These are phyloP conservation scores for Abscondita cerata DNA, from an alignment of 2,888 invertebrate genomes.

Conservation along the genomic window DNA sequence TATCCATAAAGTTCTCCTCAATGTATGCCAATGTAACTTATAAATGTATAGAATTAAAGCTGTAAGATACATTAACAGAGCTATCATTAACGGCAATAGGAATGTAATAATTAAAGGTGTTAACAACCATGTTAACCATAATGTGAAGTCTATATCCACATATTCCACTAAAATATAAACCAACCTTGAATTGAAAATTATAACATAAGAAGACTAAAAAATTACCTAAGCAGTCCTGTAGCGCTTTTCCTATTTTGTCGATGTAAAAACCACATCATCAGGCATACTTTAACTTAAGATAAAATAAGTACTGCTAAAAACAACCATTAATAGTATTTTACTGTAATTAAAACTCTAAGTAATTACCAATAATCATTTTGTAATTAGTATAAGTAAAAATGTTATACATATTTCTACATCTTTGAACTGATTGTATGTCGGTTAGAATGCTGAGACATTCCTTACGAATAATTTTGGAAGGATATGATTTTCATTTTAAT, in stretches of 20 bases:
- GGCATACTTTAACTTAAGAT: neutral
- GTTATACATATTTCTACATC: too few species aligned
- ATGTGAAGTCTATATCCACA: slow-evolving; percentile 82
- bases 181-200: neutral
- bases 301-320: too few species aligned
- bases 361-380: too few species aligned
- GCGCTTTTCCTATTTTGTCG: neutral
- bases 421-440: too few species aligned
- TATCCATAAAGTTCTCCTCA: slow-evolving; percentile 60
- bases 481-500: too few species aligned
- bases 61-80: slow-evolving; percentile 80
- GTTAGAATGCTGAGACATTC: too few species aligned
- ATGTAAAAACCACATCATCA: neutral
- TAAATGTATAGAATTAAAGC: slow-evolving; percentile 86
- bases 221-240: neutral
- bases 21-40: slow-evolving; percentile 78
- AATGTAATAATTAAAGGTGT: slow-evolving; percentile 86
- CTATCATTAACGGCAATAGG: slow-evolving; percentile 81
- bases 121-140: slow-evolving; percentile 86
- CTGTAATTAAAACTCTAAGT: too few species aligned
- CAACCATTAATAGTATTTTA: too few species aligned
- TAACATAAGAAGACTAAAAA: neutral
- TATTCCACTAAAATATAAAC: slow-evolving; percentile 71
- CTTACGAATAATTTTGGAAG: too few species aligned
- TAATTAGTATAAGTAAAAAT: too few species aligned